These are phyloP conservation scores for Chrosomus eos DNA, from an alignment of 2,797 vertebrate genomes.

Conservation along the genomic window DNA sequence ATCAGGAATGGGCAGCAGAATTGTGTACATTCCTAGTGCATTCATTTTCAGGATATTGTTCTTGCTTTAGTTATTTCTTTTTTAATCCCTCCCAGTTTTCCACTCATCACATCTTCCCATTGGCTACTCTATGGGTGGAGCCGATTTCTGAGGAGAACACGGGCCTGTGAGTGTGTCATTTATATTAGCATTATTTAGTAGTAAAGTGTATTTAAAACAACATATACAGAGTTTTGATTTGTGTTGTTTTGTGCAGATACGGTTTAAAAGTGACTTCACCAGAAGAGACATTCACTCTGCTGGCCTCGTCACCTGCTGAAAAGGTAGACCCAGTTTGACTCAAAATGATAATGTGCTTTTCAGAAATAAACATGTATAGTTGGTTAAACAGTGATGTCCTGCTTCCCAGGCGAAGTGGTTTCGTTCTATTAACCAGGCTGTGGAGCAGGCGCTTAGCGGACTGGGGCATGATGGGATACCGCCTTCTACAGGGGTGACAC, in stretches of 20 bases:
- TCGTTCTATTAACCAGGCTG: constrained; percentile 92
- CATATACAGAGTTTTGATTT: not conserved
- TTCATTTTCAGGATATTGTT: not conserved
- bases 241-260: constrained; percentile 72
- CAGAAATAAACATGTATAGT: not conserved
- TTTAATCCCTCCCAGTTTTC: constrained; percentile 85
- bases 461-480: constrained; percentile 72
- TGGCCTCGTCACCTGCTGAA: constrained; percentile 89
- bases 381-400: not conserved
- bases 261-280: constrained; percentile 93
- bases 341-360: not conserved
- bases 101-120: constrained; percentile 93
- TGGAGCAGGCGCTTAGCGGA: constrained; percentile 88
- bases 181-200: not conserved
- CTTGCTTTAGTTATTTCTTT: constrained; percentile 25
- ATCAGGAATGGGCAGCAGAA: not conserved
- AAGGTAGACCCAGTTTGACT: constrained; percentile 79
- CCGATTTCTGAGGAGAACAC: constrained; percentile 89
- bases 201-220: not conserved
- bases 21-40: not conserved
- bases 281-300: constrained; percentile 91
- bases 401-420: constrained; percentile 90
- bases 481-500: constrained; percentile 67
- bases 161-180: constrained; percentile 82
- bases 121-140: constrained; percentile 95